A percentile compares a stretch with the other conserved stretches of the same genome.
These are phyloP conservation scores for Myotis planiceps DNA, from an alignment of 2,797 vertebrate species.

Conservation along the genomic window DNA sequence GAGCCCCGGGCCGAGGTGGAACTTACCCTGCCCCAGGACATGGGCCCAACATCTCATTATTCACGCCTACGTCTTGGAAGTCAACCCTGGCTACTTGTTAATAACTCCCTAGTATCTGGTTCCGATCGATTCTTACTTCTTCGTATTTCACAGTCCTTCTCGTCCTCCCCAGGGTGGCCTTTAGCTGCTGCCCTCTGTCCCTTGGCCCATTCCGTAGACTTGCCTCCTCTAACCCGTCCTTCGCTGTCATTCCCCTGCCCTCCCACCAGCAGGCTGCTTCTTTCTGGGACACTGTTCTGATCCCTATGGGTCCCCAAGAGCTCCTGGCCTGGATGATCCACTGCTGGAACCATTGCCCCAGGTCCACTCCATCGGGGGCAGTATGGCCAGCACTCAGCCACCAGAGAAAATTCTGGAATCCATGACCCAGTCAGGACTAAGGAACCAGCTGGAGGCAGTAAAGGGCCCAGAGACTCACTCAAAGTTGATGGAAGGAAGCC, in stretches of 20 bases:
- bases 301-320: rapidly evolving
- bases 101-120: rapidly evolving
- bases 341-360: no score
- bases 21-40: background rate
- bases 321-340: background rate
- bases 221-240: background rate
- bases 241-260: no score
- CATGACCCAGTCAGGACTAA: background rate
- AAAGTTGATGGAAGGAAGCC: background rate
- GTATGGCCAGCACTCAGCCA: background rate
- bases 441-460: background rate
- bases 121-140: background rate
- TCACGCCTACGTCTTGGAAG: background rate
- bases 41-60: no score
- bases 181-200: rapidly evolving
- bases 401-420: background rate
- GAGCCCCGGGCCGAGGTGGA: background rate
- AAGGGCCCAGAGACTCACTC: background rate
- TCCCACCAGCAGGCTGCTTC: background rate
- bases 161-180: background rate
- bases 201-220: background rate
- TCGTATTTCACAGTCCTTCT: background rate
- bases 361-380: background rate
- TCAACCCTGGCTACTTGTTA: background rate
- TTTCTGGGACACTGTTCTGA: background rate